Conservation (phyloP, 30 jellyfish, hydroid and myxozoan species). For the Pelagia noctiluca region DNA sequence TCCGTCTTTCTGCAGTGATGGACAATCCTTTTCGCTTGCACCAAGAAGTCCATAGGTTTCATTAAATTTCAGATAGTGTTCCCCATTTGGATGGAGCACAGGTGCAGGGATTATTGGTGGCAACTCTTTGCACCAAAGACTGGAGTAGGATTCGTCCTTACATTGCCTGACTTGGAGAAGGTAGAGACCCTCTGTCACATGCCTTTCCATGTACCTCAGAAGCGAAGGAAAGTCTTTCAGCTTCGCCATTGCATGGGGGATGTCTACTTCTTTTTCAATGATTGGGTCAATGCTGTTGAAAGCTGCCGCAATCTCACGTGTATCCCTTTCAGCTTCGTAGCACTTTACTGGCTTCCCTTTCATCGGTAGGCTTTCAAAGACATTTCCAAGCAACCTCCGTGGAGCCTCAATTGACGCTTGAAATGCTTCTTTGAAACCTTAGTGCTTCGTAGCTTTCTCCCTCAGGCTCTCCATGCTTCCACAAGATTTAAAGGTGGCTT, state of each 20-base stretch:
- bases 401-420: constrained; percentile 37
- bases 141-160: not conserved
- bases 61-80: not conserved
- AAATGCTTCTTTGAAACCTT: constrained; percentile 57
- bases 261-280: too few relatives aligned
- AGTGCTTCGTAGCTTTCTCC: constrained; percentile 10
- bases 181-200: not conserved
- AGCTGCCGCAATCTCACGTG: constrained; percentile 36
- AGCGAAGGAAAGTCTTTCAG: not conserved
- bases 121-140: not conserved
- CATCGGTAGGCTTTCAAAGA: constrained; percentile 8
- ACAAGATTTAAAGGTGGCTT: constrained; percentile 11
- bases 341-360: constrained; percentile 30
- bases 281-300: too few relatives aligned
- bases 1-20: not conserved
- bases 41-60: not conserved
- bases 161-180: not conserved
- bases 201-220: not conserved
- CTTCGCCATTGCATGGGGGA: too few relatives aligned
- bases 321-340: constrained; percentile 32
- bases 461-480: constrained; percentile 29
- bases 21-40: not conserved
- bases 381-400: not conserved
- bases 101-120: not conserved
- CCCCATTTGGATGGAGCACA: not conserved